Base-by-base conservation (phyloP, 2,797 vertebrate genomes). In the Poecilia wingei region DNA sequence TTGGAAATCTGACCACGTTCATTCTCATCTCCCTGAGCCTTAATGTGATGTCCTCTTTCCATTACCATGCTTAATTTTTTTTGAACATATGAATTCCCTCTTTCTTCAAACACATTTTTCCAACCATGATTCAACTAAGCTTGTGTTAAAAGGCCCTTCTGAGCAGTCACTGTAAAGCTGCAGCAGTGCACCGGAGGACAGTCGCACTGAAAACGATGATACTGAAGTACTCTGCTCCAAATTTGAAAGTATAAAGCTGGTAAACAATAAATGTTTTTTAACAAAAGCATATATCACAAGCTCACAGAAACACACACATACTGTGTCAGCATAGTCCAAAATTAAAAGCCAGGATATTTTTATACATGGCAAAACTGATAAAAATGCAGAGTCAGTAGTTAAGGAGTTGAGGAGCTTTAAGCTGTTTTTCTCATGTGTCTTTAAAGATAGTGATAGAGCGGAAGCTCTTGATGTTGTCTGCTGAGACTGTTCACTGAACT, bases 1-100 rank as follows among this genome's bases (percentile, higher is more conserved):
- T 93, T 81, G 91, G 87, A 82, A 80, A 85, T 82, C 89, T 78
- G 84, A 91, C 93, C 92, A 94, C 90, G 89, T 93, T 66, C 70
- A 77, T 80, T 49, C 79, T 74, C 31, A 73, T 82, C 83, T 91
- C 91, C 87, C 83, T 76, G 69, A 87, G 86, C 88, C 86, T 88
- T 86, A 81, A 91, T 88, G 84, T 76, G 69, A 90, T 92, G 88
- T 89, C 90, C 92, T 92, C 86, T 82, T 92, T 89, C 82, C 43
- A 68, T 84, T 85, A 71, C 87, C 86, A 77, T 79, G 86, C 86
- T 89, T 85, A 90, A 84, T 87, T 88, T 83, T 41, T 85, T 22
- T 85, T 20, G 84, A 89, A 88, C 78, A 81, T 81, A 79, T 25
- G 86, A 86, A 82, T 89, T 92, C 68, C 74, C 88, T 80, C 78